These are phyloP conservation scores for Drosophila lutescens DNA, from an alignment of 2,888 invertebrate genomes.

Conservation along the genomic window DNA sequence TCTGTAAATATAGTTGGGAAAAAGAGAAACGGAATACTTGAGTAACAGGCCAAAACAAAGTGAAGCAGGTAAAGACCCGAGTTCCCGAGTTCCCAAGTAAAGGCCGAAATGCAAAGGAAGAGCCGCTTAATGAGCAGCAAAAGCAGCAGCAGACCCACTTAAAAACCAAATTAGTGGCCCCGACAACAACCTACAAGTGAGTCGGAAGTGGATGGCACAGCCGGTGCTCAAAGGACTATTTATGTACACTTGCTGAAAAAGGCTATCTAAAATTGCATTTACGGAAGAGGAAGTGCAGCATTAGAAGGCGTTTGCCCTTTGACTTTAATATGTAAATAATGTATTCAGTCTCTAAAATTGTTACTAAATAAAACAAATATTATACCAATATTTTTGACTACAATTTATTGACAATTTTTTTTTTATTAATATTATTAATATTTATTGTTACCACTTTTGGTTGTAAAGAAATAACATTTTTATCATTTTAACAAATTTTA, in stretches of 20 bases:
- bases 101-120: constrained; percentile 30
- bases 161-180: constrained; percentile 42
- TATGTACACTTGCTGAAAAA: constrained; percentile 12
- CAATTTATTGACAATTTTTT: too few species aligned
- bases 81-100: neutral
- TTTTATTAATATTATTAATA: too few species aligned
- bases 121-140: constrained; percentile 63
- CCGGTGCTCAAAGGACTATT: constrained; percentile 23
- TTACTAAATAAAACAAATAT: too few species aligned
- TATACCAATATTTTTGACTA: too few species aligned
- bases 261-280: neutral
- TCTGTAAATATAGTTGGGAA: constrained; percentile 85
- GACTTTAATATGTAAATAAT: too few species aligned
- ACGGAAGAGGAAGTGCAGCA: neutral
- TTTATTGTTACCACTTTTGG: too few species aligned
- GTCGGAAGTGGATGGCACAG: constrained; percentile 38
- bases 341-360: too few species aligned
- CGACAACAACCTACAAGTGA: constrained; percentile 34
- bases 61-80: neutral
- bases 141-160: constrained; percentile 24
- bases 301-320: too few species aligned
- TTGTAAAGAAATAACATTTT: too few species aligned
- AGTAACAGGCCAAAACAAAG: constrained; percentile 26
- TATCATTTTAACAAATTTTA: too few species aligned
- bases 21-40: constrained; percentile 24